Evolutionary conservation across 2,113 vertebrate genomes (phyloP).

Genomic region (Chloroceryle aenea): DNA sequence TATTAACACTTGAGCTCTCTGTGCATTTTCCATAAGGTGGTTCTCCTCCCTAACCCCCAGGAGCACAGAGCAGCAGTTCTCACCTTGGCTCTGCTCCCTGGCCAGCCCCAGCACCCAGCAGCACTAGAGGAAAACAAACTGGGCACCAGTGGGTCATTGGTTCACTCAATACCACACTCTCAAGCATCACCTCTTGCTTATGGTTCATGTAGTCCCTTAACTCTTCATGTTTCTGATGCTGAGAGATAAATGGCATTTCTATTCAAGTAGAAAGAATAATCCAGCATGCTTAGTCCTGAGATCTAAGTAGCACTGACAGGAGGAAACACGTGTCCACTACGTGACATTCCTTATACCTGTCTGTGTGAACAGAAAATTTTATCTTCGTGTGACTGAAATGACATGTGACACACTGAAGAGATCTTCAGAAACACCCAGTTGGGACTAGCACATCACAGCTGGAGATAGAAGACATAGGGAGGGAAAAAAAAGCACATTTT

Average conservation of each 20-base stretch:
- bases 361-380: neutral
- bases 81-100: neutral
- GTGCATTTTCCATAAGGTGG: fast-evolving
- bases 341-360: neutral
- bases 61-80: no score
- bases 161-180: neutral
- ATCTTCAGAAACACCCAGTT: neutral
- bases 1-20: neutral
- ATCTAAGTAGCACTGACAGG: neutral
- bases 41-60: neutral
- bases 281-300: neutral
- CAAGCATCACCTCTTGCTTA: neutral
- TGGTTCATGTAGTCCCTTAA: neutral
- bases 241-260: neutral
- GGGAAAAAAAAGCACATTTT: neutral
- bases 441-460: neutral
- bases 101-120: neutral
- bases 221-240: neutral
- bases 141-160: neutral
- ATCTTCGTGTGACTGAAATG: neutral
- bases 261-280: neutral
- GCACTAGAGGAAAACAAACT: neutral
- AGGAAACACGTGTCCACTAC: neutral
- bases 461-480: neutral
- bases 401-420: neutral